phyloP scores from a whole-genome alignment of 2,113 vertebrate genomes.

The Tympanuchus pallidicinctus region DNA sequence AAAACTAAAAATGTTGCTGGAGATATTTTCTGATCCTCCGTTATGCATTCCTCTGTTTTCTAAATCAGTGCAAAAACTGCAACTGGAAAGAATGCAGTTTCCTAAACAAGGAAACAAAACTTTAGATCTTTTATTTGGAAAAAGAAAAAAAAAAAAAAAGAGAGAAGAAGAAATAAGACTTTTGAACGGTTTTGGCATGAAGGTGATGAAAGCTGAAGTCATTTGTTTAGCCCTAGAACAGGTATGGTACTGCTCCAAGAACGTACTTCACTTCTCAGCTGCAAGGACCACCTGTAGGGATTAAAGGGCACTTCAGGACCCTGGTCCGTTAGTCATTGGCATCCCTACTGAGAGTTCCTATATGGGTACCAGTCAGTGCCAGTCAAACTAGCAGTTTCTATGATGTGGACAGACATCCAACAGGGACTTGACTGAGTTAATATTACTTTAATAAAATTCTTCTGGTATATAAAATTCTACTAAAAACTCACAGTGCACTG shows the following conservation, averaged over 20 bases:
- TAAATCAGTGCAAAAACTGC: neutral
- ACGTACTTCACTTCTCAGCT: conserved; percentile 6
- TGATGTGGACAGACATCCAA: conserved; percentile 33
- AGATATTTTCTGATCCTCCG: neutral
- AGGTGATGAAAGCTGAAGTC: conserved; percentile 51
- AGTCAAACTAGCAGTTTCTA: neutral
- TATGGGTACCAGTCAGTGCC: conserved; percentile 43
- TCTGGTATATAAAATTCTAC: conserved; percentile 27
- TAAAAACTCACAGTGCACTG: conserved; percentile 16
- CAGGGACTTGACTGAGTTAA: conserved; percentile 34
- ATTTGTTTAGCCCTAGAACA: conserved; percentile 56
- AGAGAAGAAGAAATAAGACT: neutral
- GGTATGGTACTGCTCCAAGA: conserved; percentile 35
- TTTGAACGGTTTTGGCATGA: neutral
- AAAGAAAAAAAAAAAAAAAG: neutral
- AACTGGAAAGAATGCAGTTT: neutral
- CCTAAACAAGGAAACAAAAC: neutral
- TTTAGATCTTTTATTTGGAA: neutral
- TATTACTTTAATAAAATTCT: conserved; percentile 34
- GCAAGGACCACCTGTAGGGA: conserved; percentile 39
- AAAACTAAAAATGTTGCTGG: neutral
- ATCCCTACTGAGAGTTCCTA: conserved; percentile 27
- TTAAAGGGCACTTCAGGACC: conserved; percentile 36
- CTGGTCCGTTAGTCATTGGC: neutral
- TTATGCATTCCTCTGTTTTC: neutral